Conservation (phyloP, 2,113 vertebrate genomes). For the Larimichthys polyactis region DNA sequence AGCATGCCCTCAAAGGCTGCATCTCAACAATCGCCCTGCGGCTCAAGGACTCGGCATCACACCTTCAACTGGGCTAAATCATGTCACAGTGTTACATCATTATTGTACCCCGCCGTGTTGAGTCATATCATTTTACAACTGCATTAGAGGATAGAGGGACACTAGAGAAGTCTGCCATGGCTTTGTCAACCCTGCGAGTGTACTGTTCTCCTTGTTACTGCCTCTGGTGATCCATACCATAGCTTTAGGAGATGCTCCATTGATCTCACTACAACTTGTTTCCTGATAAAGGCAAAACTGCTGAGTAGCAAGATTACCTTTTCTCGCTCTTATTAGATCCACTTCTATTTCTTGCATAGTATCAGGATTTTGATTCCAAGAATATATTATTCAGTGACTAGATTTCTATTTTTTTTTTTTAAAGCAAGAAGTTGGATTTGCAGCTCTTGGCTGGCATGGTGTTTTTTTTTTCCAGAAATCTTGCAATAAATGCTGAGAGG, state of each 20-base stretch:
- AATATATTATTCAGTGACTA: slow-evolving; percentile 72
- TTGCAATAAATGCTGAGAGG: slow-evolving; percentile 49
- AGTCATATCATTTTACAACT: slow-evolving; percentile 68
- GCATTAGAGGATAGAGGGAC: slow-evolving; percentile 54
- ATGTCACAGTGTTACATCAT: slow-evolving; percentile 70
- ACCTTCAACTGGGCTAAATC: slow-evolving; percentile 62
- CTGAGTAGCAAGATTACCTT: slow-evolving; percentile 59
- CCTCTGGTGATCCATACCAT: slow-evolving; percentile 62
- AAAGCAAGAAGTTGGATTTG: slow-evolving; percentile 39
- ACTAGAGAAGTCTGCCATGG: slow-evolving; percentile 28
- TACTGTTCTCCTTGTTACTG: slow-evolving; percentile 58
- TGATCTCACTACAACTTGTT: slow-evolving; percentile 64
- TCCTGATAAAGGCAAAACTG: slow-evolving; percentile 67
- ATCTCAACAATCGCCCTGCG: slow-evolving; percentile 57
- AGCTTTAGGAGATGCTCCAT: slow-evolving; percentile 58
- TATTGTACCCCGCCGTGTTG: slow-evolving; percentile 55
- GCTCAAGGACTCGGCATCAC: slow-evolving; percentile 62
- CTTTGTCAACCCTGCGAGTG: slow-evolving; percentile 51
- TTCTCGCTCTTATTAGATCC: slow-evolving; percentile 57
- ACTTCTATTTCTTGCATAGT: slow-evolving; percentile 59
- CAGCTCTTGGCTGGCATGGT: slow-evolving; percentile 46
- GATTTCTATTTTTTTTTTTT: slow-evolving; percentile 12
- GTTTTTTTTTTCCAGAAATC: slow-evolving; percentile 33
- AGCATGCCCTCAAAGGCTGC: slow-evolving; percentile 53
- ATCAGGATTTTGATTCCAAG: slow-evolving; percentile 67